Evolutionary conservation across 2,888 invertebrate genomes (phyloP).

Genomic region (Drosophila recens): DNA sequence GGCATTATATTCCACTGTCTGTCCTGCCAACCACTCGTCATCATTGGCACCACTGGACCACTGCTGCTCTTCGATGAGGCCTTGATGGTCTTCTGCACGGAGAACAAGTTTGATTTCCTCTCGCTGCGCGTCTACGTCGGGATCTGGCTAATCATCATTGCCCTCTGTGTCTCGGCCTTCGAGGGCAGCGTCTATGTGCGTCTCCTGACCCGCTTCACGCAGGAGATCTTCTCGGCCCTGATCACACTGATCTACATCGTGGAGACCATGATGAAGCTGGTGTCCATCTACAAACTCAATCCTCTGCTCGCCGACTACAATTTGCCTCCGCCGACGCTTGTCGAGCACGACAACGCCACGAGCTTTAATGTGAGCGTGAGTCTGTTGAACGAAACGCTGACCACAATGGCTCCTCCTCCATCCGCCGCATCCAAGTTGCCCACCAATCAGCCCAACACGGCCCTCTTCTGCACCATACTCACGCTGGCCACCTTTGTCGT

Average conservation of each 20-base stretch:
- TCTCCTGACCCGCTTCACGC: constrained; percentile 96
- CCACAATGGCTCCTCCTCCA: constrained; percentile 25
- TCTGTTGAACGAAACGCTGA: constrained; percentile 32
- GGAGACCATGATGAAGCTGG: constrained; percentile 93
- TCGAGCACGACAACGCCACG: constrained; percentile 41
- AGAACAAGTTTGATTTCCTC: constrained; percentile 92
- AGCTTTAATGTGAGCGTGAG: constrained; percentile 46
- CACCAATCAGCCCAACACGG: constrained; percentile 95
- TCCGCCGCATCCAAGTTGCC: constrained; percentile 74
- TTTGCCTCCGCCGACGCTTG: constrained; percentile 78
- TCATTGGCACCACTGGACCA: constrained; percentile 98
- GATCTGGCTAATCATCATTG: constrained; percentile 95
- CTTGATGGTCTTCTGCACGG: constrained; percentile 93
- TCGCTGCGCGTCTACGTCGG: constrained; percentile 96
- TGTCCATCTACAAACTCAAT: constrained; percentile 91
- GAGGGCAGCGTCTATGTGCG: constrained; percentile 97
- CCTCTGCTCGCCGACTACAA: constrained; percentile 90
- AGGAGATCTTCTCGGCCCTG: constrained; percentile 98
- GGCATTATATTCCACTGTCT: constrained; percentile 95
- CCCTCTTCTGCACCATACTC: constrained; percentile 95
- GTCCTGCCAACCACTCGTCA: constrained; percentile 96
- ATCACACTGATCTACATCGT: constrained; percentile 98
- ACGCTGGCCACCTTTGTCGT: constrained; percentile 96
- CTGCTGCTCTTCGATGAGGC: constrained; percentile 97
- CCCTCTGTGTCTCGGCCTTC: constrained; percentile 92